Evolutionary conservation across 2,888 invertebrate species (phyloP).

Genomic region (Pammene aurita): DNA sequence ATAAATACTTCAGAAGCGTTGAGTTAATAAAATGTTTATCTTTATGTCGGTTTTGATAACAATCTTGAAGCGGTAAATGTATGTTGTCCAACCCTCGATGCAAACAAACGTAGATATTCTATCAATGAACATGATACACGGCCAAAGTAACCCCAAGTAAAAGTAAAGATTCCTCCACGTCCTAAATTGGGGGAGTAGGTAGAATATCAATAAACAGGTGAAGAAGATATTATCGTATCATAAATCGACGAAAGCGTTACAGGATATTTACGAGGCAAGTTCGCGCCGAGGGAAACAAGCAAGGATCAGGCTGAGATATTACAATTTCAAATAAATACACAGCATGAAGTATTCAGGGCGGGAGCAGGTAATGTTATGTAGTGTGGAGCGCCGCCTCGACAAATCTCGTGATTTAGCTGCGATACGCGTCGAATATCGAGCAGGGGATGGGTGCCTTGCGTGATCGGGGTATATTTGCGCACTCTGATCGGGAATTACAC

Average conservation of each 20-base stretch:
- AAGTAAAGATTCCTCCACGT: conserved; percentile 31
- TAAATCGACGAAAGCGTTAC: conserved; percentile 74
- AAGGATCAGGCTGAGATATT: conserved; percentile 79
- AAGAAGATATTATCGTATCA: conserved; percentile 68
- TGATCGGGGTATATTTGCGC: conserved; percentile 79
- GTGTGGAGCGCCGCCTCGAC: conserved; percentile 76
- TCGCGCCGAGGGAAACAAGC: conserved; percentile 73
- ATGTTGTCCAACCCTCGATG: conserved; percentile 29
- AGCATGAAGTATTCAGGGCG: conserved; percentile 81
- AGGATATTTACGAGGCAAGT: conserved; percentile 76
- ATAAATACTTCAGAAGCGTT: conserved; percentile 41
- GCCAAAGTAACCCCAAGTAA: conserved; percentile 32
- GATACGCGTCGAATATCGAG: conserved; percentile 80
- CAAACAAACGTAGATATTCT: conserved; percentile 28
- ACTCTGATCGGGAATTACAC: conserved; percentile 76
- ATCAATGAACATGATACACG: conserved; percentile 30
- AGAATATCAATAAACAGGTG: conserved; percentile 49
- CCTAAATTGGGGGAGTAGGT: conserved; percentile 39
- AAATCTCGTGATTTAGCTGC: conserved; percentile 82
- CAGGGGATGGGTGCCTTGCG: conserved; percentile 75
- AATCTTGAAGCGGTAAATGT: conserved; percentile 23
- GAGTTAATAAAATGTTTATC: conserved; percentile 38
- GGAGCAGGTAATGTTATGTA: conserved; percentile 80
- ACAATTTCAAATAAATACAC: conserved; percentile 82
- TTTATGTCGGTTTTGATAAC: conserved; percentile 32